Conservation (phyloP, 2,797 vertebrate species). For the Hephaestus fuliginosus region DNA sequence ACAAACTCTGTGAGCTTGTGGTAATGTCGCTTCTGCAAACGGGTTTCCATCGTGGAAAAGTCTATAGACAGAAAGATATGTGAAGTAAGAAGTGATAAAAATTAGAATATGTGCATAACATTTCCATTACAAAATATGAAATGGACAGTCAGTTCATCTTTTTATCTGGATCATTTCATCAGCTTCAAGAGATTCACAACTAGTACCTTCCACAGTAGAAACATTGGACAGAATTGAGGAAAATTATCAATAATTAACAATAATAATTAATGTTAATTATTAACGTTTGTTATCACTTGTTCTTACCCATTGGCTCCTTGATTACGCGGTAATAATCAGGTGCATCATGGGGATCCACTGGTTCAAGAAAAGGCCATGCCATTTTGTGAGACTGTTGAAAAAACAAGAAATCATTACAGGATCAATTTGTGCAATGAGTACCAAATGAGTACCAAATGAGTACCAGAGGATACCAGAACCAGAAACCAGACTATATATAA, state of each 20-base stretch:
- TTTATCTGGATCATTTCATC: neutral
- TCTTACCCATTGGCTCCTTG: constrained; percentile 98
- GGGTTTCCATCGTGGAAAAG: constrained; percentile 97
- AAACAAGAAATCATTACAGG: neutral
- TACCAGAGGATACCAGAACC: neutral
- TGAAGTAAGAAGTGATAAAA: neutral
- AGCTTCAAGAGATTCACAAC: neutral
- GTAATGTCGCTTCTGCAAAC: constrained; percentile 95
- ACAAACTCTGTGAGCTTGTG: constrained; percentile 98
- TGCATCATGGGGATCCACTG: constrained; percentile 96
- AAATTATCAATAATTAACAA: too few species aligned
- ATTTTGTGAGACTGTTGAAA: constrained; percentile 93
- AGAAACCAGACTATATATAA: neutral
- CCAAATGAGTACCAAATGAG: neutral
- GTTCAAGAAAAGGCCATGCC: constrained; percentile 98
- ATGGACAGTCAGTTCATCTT: neutral
- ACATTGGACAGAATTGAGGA: neutral
- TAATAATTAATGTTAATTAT: neutral
- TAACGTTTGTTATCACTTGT: neutral
- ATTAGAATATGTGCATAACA: neutral
- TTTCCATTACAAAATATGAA: neutral
- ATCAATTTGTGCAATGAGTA: neutral
- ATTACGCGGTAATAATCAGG: constrained; percentile 98
- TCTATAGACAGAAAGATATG: constrained; percentile 77
- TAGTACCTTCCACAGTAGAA: neutral